Evolutionary conservation across 2,113 vertebrate genomes (phyloP), one percentile per base, ranked within the genome.

Genomic region (Eonycteris spelaea): DNA sequence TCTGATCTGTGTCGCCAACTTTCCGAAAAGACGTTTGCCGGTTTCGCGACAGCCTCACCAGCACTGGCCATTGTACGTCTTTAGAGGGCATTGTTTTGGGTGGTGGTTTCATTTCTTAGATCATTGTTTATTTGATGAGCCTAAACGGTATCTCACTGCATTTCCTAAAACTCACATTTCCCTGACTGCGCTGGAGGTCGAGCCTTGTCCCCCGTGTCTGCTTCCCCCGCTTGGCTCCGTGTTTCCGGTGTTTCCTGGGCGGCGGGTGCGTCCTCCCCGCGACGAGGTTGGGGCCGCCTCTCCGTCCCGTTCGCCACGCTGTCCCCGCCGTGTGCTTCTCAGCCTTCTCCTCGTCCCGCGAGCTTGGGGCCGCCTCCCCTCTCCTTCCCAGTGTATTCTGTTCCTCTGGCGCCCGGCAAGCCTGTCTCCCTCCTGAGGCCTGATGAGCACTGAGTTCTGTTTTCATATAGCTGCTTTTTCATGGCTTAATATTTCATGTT

Each of bases 401-500:
- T 61, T 53, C 45, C 84, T 94, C 38, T 21, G 84, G 84, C 90
- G 74, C 91, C 33, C 13, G 68, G 84, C n/a, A 91, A 74, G 84
- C 79, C 10, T 24, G 71, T 65, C 38, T 92, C 63, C 65, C 91
- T 96, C 96, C 79, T 48, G 91, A 95, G 95, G 55, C 61, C 75
- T 59, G 75, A 57, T 75, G 75, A 84, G 88, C 74, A 77, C 57
- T 87, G 75, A 75, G 70, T 94, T 97, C 90, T 90, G 95, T 95
- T 96, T 90, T 80, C 63, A 63, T 65, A 48, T 3, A 14, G 55
- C 43, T 65, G 48, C 48, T 48, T 86, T 79, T 53, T 86, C 74
- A 91, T 92, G 53, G 91, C 95, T 92, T 96, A 85, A 92, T 96
- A 77, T 96, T 94, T 96, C 71, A 67, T 74, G 87, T 84, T 92